phyloP scores from a whole-genome alignment of 2,797 vertebrate species.

The Pangasius macronema region DNA sequence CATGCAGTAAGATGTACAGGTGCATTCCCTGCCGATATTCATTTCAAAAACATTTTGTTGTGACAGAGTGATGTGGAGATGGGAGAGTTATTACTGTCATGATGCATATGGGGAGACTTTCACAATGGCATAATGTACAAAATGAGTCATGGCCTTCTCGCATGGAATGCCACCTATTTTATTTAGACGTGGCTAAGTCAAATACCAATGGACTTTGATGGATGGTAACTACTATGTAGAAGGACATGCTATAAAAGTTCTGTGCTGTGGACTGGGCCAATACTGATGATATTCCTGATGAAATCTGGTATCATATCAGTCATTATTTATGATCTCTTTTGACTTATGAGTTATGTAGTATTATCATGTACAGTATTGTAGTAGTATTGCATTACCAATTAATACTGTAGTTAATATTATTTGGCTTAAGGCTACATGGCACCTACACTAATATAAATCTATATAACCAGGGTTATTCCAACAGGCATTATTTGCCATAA shows the following conservation, averaged over 20 bases:
- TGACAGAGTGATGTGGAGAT: not conserved
- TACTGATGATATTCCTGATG: constrained; percentile 22
- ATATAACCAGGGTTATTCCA: not conserved
- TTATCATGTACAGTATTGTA: not conserved
- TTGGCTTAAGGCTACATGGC: not conserved
- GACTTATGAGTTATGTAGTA: not conserved
- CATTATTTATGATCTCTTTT: not conserved
- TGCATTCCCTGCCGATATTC: not conserved
- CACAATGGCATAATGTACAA: constrained; percentile 24
- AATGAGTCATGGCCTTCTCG: constrained; percentile 8
- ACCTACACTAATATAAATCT: not conserved
- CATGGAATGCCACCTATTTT: constrained; percentile 20
- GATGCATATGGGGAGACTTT: constrained; percentile 20
- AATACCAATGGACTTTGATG: constrained; percentile 15
- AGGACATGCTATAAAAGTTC: constrained; percentile 13
- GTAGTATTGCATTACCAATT: not conserved
- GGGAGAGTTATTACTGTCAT: constrained; percentile 25
- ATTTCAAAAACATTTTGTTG: not conserved
- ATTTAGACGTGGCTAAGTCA: constrained; percentile 11
- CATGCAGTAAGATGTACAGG: not conserved
- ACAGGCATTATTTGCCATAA: not conserved
- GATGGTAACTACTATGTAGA: constrained; percentile 15
- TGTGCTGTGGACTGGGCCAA: constrained; percentile 2
- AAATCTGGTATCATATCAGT: not conserved
- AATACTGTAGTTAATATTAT: not conserved